Evolutionary conservation across 1,140 invertebrate genomes (phyloP), one percentile per base, ranked within the genome.

Genomic region (Drosophila rhopaloa): DNA sequence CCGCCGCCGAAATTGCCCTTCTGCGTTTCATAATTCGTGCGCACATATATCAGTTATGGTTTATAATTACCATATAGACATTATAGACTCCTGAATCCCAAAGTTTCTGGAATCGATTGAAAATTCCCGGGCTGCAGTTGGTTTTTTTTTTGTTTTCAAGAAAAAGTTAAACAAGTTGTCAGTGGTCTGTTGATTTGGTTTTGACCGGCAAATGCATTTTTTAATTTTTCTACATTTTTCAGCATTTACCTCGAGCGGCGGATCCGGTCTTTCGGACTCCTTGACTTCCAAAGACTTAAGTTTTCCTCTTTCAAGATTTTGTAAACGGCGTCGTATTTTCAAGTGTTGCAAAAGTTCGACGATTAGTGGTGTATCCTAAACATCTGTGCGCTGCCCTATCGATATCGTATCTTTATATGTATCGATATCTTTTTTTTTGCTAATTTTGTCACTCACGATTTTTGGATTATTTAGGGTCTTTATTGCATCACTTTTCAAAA

Each of bases 291-390:
- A 35, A 35, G 9, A 37, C 11, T 37, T 4, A 14, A 14, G 0
- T 51, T 51, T 37, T 32, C n/a, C 7, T 14, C 8, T 5, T 2
- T 51, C 6, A 14, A 29, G 29, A 35, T 48, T 48, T 29, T 29
- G 13, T n/a, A 48, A 48, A 48, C 46, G 46, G 46, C 46, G 46
- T 48, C 24, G 11, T 9, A 19, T 40, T 5, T 40, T 40, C 5
- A 40, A 40, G 38, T 40, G 38, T 40, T 40, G 38, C 37, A 38
- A 38, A 38, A 38, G 9, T 38, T 38, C 37, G 0, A 10, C 37
- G 37, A 38, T 38, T 38, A 16, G n/a, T 35, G 48, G 27, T 51
- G 48, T 16, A 51, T 51, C 48, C 48, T 32, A 51, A 51, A 35
- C 48, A 51, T 29, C 48, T 51, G 48, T 51, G 48, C 50, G 11